A percentile compares a stretch with the other conserved stretches of the same genome.
Conservation (phyloP, 2,113 vertebrate genomes). For the Prionailurus viverrinus region DNA sequence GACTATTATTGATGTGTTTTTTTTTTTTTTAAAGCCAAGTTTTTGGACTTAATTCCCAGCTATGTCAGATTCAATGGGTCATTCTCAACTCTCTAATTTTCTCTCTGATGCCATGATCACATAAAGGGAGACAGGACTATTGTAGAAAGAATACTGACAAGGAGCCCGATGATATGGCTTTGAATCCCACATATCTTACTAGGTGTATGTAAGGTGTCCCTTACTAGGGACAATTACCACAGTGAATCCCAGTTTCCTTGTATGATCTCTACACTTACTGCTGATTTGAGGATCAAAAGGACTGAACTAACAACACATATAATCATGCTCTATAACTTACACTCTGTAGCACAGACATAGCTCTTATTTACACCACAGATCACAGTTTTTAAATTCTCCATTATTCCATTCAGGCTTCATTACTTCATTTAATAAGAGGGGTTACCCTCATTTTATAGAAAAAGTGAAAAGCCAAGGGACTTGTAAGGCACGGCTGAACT, state of each 20-base stretch:
- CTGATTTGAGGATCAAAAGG: background rate
- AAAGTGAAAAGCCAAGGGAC: slow-evolving; percentile 10
- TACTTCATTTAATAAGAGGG: slow-evolving; percentile 22
- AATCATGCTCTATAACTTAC: background rate
- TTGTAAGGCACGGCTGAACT: background rate
- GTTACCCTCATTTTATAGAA: background rate
- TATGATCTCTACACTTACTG: background rate
- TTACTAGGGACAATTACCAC: background rate
- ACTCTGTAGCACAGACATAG: background rate
- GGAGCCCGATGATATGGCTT: background rate
- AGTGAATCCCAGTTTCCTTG: background rate
- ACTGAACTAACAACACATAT: background rate
- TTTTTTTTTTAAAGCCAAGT: background rate
- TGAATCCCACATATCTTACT: background rate
- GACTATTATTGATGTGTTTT: background rate
- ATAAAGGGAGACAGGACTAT: background rate
- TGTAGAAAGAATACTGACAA: background rate
- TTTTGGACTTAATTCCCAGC: slow-evolving; percentile 10
- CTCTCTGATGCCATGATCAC: background rate
- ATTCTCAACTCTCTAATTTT: background rate
- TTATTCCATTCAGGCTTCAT: background rate
- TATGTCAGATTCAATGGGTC: background rate
- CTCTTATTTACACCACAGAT: background rate
- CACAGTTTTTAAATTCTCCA: background rate
- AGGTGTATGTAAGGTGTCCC: background rate